Percentiles rank a stretch among this genome's conserved stretches.
phyloP scores from a whole-genome alignment of 92 coral and sea anemone genomes.

The Pocillopora grandis region DNA sequence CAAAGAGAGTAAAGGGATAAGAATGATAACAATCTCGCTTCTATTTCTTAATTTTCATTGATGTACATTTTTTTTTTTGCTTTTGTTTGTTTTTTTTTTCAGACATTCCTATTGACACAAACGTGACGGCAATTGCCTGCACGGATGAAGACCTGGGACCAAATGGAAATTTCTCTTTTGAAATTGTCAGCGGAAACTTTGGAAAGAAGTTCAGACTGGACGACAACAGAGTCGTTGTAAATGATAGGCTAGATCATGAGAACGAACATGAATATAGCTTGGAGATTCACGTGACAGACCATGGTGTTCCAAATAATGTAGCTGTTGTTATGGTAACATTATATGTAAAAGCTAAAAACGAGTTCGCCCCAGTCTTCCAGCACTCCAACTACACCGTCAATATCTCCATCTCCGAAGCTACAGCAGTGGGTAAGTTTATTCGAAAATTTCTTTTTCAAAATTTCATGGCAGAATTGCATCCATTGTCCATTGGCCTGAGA shows the following conservation, averaged over 20 bases:
- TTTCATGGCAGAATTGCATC: not conserved
- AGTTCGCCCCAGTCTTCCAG: constrained; percentile 57
- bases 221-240: constrained; percentile 39
- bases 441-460: not conserved
- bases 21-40: too few relatives aligned
- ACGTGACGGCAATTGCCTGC: constrained; percentile 46
- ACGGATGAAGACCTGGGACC: constrained; percentile 61
- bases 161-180: constrained; percentile 56
- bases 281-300: constrained; percentile 56
- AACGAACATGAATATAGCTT: constrained; percentile 49
- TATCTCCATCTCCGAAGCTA: constrained; percentile 66
- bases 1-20: too few relatives aligned
- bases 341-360: constrained; percentile 50
- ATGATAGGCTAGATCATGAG: constrained; percentile 54
- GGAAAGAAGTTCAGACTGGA: constrained; percentile 55
- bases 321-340: constrained; percentile 69
- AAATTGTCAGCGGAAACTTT: constrained; percentile 61
- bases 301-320: constrained; percentile 47
- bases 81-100: not conserved
- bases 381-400: constrained; percentile 46
- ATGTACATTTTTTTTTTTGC: not conserved
- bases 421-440: constrained; percentile 49
- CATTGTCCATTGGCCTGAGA: not conserved
- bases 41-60: not conserved
- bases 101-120: constrained; percentile 43